Conservation (phyloP, 2,797 vertebrate species). For the Acestrorhynchus altus region DNA sequence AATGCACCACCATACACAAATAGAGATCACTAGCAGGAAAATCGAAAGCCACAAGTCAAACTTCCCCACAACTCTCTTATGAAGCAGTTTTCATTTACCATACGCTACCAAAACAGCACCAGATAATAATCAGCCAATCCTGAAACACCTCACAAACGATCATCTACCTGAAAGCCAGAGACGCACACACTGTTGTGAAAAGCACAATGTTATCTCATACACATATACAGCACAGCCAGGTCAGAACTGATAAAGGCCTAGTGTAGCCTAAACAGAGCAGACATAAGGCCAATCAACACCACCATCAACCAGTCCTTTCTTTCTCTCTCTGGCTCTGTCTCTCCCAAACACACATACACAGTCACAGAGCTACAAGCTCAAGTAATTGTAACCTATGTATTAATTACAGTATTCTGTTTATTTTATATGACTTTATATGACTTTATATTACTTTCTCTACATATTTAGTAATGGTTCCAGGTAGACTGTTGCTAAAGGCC, state of each 20-base stretch:
- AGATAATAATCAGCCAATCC: background rate
- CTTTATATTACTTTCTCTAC: too few species aligned
- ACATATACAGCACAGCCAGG: background rate
- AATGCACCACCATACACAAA: background rate
- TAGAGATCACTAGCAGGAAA: background rate
- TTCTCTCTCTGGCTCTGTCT: background rate
- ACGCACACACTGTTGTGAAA: conserved; percentile 5
- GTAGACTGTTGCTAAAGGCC: too few species aligned
- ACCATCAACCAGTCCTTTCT: background rate
- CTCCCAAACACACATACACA: background rate
- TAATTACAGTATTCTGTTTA: too few species aligned
- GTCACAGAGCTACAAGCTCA: too few species aligned
- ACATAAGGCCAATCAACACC: conserved; percentile 10
- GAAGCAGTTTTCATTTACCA: background rate
- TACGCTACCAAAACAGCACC: background rate
- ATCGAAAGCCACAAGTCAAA: background rate
- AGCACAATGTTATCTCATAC: conserved; percentile 12
- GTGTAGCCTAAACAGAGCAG: conserved; percentile 31
- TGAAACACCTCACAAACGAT: background rate
- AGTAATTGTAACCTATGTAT: too few species aligned
- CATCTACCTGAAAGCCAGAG: background rate
- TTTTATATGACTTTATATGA: too few species aligned
- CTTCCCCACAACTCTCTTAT: background rate
- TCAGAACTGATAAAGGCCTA: background rate
- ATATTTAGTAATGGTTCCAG: too few species aligned